Evolutionary conservation across 1,140 invertebrate species (phyloP), one percentile per base, ranked within the genome.

Genomic region (Aphis gossypii): DNA sequence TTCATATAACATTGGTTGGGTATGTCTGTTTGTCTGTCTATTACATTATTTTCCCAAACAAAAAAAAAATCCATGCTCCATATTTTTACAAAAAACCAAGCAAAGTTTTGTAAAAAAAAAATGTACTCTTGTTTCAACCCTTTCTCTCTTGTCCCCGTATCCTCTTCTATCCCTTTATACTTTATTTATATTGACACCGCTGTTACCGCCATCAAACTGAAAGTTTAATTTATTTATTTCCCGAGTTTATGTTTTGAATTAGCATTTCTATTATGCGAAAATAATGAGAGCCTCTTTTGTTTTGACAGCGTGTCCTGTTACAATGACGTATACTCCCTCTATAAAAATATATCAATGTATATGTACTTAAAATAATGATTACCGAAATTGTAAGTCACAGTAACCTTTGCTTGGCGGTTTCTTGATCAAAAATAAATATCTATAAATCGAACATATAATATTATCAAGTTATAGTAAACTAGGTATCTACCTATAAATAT

Each of bases 101-200:
- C 60, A 46, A 76, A 68, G 54, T 91, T 44, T 76, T 76, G 90
- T 41, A 20, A 90, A 92, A 92, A 92, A 76, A 82, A 92, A 92
- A 83, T 48, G 25, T 48, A 48, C 91, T 92, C 91, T 92, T 83
- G 46, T 82, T 92, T 92, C 30, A 83, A 92, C 46, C 68, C 91
- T 82, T 92, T 92, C 83, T 92, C 68, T 76, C 91, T 51, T 89
- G 35, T 89, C 46, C 25, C 35, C 91, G 46, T 20, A 30, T 48
- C 5, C 30, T 48, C 90, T 35, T 21, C n/a, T 23, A n/a, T 54
- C 21, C 44, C 68, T 48, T 92, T 82, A 92, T 92, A 93, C n/a
- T 54, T 93, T 92, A 84, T 92, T 92, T 93, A 93, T 93, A 93
- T 93, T 93, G 92, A 93, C 92, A 93, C 92, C 82, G 68, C 91